A percentile compares a stretch with the other conserved stretches of the same genome.
Evolutionary conservation across 2,888 invertebrate species (phyloP).

Genomic region (Euplexia lucipara): DNA sequence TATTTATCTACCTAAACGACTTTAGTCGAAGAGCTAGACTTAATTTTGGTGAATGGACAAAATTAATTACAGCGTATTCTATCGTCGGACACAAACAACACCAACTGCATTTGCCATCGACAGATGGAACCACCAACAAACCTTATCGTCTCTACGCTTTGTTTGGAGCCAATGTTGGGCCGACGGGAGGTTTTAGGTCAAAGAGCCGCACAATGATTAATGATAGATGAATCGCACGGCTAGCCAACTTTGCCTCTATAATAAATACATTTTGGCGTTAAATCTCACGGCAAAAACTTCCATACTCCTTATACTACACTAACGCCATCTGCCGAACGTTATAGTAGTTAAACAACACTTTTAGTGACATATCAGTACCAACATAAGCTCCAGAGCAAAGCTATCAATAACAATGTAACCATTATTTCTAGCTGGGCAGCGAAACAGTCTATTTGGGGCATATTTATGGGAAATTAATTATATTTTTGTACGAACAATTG

Average conservation of each 20-base stretch:
- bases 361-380: constrained; percentile 8
- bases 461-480: constrained; percentile 20
- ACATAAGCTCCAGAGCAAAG: constrained; percentile 49
- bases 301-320: not conserved
- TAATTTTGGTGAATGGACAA: constrained; percentile 34
- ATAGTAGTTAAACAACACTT: not conserved
- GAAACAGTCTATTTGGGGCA: not conserved
- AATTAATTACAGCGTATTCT: constrained; percentile 50
- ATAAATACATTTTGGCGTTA: constrained; percentile 36
- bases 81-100: constrained; percentile 53
- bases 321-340: not conserved
- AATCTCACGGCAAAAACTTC: constrained; percentile 19
- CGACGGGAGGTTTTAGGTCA: not conserved
- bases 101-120: constrained; percentile 45
- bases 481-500: constrained; percentile 22
- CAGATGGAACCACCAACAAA: constrained; percentile 50
- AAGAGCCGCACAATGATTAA: not conserved
- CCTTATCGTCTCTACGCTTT: constrained; percentile 12
- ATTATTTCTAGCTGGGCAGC: constrained; percentile 13
- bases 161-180: constrained; percentile 41
- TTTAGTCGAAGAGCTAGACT: constrained; percentile 24
- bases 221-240: not conserved
- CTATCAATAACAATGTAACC: constrained; percentile 32
- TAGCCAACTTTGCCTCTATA: not conserved
- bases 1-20: constrained; percentile 42